Conservation (phyloP, 2,888 invertebrate genomes). For the Lasioglossum figueresi region DNA sequence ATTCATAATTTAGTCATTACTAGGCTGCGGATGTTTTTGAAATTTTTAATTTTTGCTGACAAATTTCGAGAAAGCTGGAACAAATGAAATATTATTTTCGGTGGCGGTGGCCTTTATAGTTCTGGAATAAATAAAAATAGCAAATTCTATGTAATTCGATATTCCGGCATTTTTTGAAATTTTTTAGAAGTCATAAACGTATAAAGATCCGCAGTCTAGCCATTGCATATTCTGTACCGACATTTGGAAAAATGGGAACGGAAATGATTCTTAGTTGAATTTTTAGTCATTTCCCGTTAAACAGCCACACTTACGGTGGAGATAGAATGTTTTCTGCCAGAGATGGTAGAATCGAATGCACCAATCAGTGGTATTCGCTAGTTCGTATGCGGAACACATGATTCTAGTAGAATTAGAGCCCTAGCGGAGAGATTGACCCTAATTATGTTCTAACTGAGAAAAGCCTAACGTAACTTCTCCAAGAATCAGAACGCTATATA, state of each 20-base stretch:
- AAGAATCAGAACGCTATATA: background rate
- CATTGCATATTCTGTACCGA: background rate
- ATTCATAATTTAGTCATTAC: too few relatives aligned
- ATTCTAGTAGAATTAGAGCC: background rate
- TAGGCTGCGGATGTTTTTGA: too few relatives aligned
- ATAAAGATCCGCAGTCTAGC: too few relatives aligned
- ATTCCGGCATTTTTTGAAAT: too few relatives aligned
- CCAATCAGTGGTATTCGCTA: background rate
- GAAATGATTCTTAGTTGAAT: background rate
- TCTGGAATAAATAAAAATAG: too few relatives aligned
- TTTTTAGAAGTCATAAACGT: too few relatives aligned
- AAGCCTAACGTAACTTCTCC: slow-evolving; percentile 10
- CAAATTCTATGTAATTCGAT: too few relatives aligned
- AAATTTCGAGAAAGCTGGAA: too few relatives aligned
- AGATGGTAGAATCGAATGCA: background rate
- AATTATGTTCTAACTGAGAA: background rate
- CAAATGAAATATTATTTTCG: too few relatives aligned
- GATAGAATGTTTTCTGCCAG: background rate
- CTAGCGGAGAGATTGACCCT: background rate
- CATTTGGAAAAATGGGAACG: background rate
- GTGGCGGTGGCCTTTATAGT: too few relatives aligned
- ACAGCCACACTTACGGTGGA: background rate
- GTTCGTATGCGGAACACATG: background rate
- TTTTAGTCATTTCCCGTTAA: too few relatives aligned
- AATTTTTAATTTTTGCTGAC: too few relatives aligned